Evolutionary conservation across 2,113 vertebrate species (phyloP).

Genomic region (Arothron firmamentum): DNA sequence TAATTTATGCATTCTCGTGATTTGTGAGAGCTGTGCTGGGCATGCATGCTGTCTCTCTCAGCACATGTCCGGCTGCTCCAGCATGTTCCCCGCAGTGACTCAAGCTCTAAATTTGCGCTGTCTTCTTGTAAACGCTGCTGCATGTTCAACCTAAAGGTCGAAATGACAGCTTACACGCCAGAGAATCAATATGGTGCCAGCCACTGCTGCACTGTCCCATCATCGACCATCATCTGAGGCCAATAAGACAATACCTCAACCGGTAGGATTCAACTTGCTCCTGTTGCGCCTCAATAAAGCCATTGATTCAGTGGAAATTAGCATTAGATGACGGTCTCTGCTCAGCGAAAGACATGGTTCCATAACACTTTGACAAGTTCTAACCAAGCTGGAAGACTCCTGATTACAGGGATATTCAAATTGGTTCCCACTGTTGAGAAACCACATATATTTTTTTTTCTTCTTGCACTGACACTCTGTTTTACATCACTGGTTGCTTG

Average conservation of each 20-base stretch:
- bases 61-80: not conserved
- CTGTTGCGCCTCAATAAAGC: slow-evolving; percentile 76
- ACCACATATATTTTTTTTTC: too few species aligned
- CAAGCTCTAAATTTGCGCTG: slow-evolving; percentile 42
- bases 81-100: slow-evolving; percentile 29
- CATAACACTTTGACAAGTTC: slow-evolving; percentile 72
- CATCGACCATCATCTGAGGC: slow-evolving; percentile 73
- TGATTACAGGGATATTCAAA: slow-evolving; percentile 23
- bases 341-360: slow-evolving; percentile 77
- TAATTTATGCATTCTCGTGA: not conserved
- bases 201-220: slow-evolving; percentile 63
- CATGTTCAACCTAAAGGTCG: slow-evolving; percentile 54
- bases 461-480: not conserved
- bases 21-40: not conserved
- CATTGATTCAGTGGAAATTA: slow-evolving; percentile 76
- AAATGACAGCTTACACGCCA: slow-evolving; percentile 64
- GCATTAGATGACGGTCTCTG: slow-evolving; percentile 49
- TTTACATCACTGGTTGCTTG: not conserved
- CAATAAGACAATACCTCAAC: slow-evolving; percentile 75
- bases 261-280: slow-evolving; percentile 83
- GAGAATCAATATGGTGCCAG: slow-evolving; percentile 64
- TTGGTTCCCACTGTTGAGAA: slow-evolving; percentile 1
- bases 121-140: slow-evolving; percentile 37
- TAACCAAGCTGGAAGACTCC: slow-evolving; percentile 19
- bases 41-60: not conserved